Percentiles rank a stretch among this genome's conserved stretches.
phyloP scores from a whole-genome alignment of 2,113 vertebrate genomes.

The Caranx melampygus region DNA sequence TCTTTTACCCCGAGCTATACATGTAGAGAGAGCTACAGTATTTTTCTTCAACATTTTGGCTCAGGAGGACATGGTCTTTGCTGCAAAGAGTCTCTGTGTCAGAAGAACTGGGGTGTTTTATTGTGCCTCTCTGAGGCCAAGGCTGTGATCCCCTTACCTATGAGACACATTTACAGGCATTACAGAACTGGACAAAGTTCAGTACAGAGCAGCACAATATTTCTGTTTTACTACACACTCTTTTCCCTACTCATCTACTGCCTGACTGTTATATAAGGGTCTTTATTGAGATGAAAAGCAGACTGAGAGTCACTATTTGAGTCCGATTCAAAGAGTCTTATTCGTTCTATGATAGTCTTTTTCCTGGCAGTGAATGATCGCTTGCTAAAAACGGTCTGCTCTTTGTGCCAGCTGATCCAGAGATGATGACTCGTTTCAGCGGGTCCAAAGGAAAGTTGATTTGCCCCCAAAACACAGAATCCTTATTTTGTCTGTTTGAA shows the following conservation, averaged over 20 bases:
- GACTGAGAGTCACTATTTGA: constrained; percentile 68
- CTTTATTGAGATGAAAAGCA: constrained; percentile 75
- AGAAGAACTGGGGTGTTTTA: constrained; percentile 61
- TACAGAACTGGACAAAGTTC: constrained; percentile 74
- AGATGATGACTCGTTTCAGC: constrained; percentile 65
- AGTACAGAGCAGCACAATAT: constrained; percentile 62
- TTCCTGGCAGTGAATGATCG: constrained; percentile 74
- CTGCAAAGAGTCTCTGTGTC: constrained; percentile 40
- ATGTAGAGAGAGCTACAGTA: neutral
- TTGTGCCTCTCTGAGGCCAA: constrained; percentile 53
- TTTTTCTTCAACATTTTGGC: constrained; percentile 15
- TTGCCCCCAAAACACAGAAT: constrained; percentile 70
- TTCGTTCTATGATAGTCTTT: constrained; percentile 74
- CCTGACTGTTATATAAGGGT: constrained; percentile 67
- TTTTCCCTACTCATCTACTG: constrained; percentile 57
- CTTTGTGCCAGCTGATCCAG: constrained; percentile 70
- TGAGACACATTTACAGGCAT: constrained; percentile 73
- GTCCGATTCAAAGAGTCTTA: constrained; percentile 71
- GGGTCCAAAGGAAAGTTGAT: constrained; percentile 74
- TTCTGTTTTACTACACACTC: constrained; percentile 74
- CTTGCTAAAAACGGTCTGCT: constrained; percentile 58
- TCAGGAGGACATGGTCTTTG: constrained; percentile 7
- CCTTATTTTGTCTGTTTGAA: constrained; percentile 66
- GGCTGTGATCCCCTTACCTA: constrained; percentile 64
- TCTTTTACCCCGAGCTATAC: neutral